Evolutionary conservation across 2,797 vertebrate genomes (phyloP).

Genomic region (Clangula hyemalis): DNA sequence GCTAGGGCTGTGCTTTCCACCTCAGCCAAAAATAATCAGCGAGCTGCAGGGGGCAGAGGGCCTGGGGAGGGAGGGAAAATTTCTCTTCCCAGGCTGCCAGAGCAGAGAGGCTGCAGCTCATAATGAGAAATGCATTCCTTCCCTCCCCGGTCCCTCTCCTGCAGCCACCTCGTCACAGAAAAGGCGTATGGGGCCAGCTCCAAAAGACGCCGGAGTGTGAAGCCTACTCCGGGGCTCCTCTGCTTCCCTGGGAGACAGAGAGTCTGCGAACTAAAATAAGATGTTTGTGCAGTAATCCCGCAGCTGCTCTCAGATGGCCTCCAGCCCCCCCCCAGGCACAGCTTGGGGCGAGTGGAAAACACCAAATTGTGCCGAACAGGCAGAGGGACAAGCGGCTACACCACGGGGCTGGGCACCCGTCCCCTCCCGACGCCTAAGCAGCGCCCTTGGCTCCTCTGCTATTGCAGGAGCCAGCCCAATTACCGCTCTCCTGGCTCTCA

Average conservation of each 20-base stretch:
- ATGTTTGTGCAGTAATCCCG: neutral
- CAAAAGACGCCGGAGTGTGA: constrained; percentile 7
- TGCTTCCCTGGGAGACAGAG: neutral
- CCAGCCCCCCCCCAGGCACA: neutral
- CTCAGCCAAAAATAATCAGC: constrained; percentile 65
- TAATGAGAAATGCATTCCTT: constrained; percentile 27
- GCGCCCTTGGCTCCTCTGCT: neutral
- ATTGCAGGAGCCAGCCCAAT: neutral
- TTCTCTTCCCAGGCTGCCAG: neutral
- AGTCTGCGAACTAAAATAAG: neutral
- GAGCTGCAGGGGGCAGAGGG: constrained; percentile 34
- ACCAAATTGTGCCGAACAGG: neutral
- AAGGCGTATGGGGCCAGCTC: neutral
- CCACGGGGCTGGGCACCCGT: neutral
- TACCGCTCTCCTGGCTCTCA: neutral
- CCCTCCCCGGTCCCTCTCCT: neutral
- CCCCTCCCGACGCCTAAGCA: neutral
- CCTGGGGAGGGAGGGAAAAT: neutral
- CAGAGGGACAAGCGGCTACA: neutral
- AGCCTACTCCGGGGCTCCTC: neutral
- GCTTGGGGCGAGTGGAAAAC: neutral
- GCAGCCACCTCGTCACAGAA: constrained; percentile 4
- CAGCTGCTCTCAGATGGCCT: neutral
- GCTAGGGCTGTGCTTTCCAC: constrained; percentile 25
- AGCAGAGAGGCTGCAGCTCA: neutral